Conservation (phyloP, 2,888 invertebrate species). For the Pristionchus japonicus region DNA sequence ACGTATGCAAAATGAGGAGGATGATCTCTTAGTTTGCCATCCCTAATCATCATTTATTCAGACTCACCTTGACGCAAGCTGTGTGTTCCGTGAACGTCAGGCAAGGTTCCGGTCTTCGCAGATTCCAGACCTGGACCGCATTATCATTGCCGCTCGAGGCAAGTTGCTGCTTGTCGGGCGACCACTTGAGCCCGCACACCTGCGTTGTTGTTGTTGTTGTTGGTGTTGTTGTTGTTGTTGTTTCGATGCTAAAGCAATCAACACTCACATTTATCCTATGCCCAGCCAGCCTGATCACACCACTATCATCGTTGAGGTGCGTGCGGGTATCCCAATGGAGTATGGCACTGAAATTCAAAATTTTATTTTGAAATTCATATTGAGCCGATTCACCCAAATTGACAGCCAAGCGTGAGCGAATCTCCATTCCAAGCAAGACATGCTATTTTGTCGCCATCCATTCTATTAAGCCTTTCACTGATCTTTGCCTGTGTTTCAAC, state of each 20-base stretch:
- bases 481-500: slow-evolving; percentile 93
- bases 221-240: too few species aligned
- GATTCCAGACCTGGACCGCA: slow-evolving; percentile 90
- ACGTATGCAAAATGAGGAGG: too few species aligned
- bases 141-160: slow-evolving; percentile 99
- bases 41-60: slow-evolving; percentile 75
- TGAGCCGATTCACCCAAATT: background rate
- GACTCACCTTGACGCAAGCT: slow-evolving; percentile 89
- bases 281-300: slow-evolving; percentile 82
- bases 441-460: slow-evolving; percentile 72
- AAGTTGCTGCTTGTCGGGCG: slow-evolving; percentile 94
- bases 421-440: slow-evolving; percentile 75
- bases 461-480: slow-evolving; percentile 47
- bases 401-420: background rate
- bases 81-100: slow-evolving; percentile 92
- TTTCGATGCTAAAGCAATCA: too few species aligned
- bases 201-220: too few species aligned
- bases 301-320: slow-evolving; percentile 82
- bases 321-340: slow-evolving; percentile 91
- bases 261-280: slow-evolving; percentile 91
- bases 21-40: background rate
- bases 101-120: slow-evolving; percentile 84
- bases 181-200: slow-evolving; percentile 96
- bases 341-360: slow-evolving; percentile 80
- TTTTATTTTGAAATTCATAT: too few species aligned